Base-by-base conservation (phyloP, 2,888 invertebrate species). In the Phengaris alcon region DNA sequence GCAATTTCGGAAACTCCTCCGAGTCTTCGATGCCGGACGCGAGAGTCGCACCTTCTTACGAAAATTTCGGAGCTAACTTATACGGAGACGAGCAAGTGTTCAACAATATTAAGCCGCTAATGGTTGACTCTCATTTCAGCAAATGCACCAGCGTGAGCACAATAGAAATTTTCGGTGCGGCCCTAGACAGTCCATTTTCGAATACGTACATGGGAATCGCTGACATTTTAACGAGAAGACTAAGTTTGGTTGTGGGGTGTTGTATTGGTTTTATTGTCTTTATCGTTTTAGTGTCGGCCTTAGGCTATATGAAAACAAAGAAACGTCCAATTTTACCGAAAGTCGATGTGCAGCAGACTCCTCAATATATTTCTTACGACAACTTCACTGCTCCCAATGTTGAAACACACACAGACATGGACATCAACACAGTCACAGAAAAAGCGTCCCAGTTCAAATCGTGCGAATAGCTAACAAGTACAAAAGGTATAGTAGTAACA, bases 241-340 rank as follows among this genome's bases (percentile, higher is more conserved):
- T 98, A 76, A 97, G 97, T 52, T 94, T 98, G 79, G 97, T 97
- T 82, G 96, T 98, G 76, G 97, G 97, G 74, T 96, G 97, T 86
- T 97, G 97, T 84, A 95, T 98, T 94, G 97, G 97, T 75, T 96
- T 97, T 83, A 95, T 97, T 78, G 97, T 98, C 74, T 97, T 98
- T 85, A 95, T 98, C 75, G 95, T 97, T 48, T 94, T 97, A 83
- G 96, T 97, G 76, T 97, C 97, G n/a, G 95, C 96, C 70, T 94
- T 97, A 79, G 97, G 97, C 48, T 97, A 97, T 86, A 95, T 97
- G 79, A 97, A 98, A 88, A 95, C 97, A 79, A 97, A 97, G 89
- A 97, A 97, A 88, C 95, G 97, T 83, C 94, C 97, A 79, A 95
- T 95, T 79, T 95, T 96, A 46, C 95, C 96, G 9, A 97, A 97